Base-by-base conservation (phyloP, 2,888 invertebrate species). In the Ophion obscuratus region DNA sequence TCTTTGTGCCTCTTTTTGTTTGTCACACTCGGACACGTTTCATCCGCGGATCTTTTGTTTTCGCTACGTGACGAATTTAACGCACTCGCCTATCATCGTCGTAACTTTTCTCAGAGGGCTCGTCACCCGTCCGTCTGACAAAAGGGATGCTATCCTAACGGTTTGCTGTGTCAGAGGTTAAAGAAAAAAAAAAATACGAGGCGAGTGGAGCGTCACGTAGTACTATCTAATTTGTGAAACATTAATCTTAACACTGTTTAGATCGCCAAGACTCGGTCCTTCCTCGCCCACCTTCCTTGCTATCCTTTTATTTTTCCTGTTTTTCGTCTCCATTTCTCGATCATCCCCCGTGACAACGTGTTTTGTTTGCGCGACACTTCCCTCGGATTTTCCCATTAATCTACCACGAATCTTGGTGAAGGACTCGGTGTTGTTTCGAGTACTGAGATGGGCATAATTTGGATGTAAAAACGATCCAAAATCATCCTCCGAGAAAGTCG, bases 161-260 rank as follows among this genome's bases (percentile, higher is more conserved):
- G 70, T 74, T 40, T 73, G 67, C 68, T 64, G 61, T 57, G 64
- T 67, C 40, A 53, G 64, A 76, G 74, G n/a, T 71, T 74, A 47
- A 14, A 31, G 31, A 31, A 66, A 64, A 75, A 64, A 75, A 80
- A 59, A 83, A 59, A 67, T 47, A 59, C 66, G 71, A 73, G 59
- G 57, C 71, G 74, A 74, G 74, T 62, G 40, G 44, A 59, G 40
- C 73, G 75, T 64, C 74, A 75, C 74, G 79, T 70, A 31, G 79
- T 76, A 85, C 79, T 85, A 82, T 85, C 82, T 84, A 85, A 84
- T 84, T 85, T 87, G 82, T 85, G 80, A 85, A 87, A 87, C 77
- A 85, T 87, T 87, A 85, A 87, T 81, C 81, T 87, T 79, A 82
- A 82, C 84, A 81, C 79, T 75, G 81, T 75, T 87, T 79, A 76